phyloP scores from a whole-genome alignment of 2,113 vertebrate species.

The Morone chrysops region DNA sequence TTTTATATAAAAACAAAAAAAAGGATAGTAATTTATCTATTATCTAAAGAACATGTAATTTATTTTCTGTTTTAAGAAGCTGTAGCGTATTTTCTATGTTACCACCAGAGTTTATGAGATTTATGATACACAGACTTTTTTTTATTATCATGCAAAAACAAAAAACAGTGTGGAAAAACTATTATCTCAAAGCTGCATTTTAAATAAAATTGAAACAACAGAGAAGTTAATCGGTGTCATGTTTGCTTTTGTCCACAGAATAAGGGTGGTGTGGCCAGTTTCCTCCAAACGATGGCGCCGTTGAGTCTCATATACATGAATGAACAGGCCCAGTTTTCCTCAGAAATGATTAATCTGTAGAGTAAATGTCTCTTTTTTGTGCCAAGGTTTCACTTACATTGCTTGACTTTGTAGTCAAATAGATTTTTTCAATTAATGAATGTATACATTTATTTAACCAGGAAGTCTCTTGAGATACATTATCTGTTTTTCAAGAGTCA shows the following conservation, averaged over 20 bases:
- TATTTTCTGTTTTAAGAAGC: conserved; percentile 80
- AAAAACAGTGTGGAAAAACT: conserved; percentile 59
- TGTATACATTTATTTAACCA: not conserved
- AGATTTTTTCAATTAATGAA: not conserved
- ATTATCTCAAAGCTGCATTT: conserved; percentile 66
- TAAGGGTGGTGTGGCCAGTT: not conserved
- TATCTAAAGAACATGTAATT: conserved; percentile 83
- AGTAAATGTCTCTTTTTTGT: not conserved
- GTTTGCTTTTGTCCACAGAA: conserved; percentile 20
- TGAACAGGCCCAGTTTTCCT: not conserved
- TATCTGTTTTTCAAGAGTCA: not conserved
- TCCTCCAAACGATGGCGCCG: conserved; percentile 59
- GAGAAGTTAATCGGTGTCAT: conserved; percentile 3
- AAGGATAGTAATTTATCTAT: conserved; percentile 85
- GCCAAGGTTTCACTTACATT: not conserved
- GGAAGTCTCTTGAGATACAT: not conserved
- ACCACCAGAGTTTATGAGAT: conserved; percentile 74
- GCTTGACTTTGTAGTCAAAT: not conserved
- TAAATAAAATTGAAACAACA: conserved; percentile 73
- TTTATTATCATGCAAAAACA: conserved; percentile 63
- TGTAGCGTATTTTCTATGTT: conserved; percentile 72
- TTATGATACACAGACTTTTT: conserved; percentile 62
- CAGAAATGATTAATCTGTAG: not conserved
- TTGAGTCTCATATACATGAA: conserved; percentile 40
- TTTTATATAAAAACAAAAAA: conserved; percentile 76